Evolutionary conservation across 2,113 vertebrate genomes (phyloP).

Genomic region (Podiceps cristatus): DNA sequence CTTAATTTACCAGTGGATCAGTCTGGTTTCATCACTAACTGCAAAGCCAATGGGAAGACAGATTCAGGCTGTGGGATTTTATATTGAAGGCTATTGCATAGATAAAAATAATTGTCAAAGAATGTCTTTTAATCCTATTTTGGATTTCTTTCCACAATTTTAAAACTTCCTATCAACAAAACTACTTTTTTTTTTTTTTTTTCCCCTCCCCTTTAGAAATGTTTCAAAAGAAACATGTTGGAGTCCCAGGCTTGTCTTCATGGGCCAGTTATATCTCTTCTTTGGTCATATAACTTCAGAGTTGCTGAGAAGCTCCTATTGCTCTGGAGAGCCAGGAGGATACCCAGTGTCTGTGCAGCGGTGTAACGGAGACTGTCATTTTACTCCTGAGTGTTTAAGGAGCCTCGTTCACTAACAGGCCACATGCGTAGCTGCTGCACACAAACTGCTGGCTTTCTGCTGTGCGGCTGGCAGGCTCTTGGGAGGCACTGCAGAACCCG

Average conservation of each 20-base stretch:
- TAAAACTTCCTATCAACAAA: neutral
- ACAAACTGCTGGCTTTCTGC: neutral
- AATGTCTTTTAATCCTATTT: neutral
- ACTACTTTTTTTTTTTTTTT: neutral
- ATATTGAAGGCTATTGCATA: neutral
- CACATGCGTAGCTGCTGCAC: neutral
- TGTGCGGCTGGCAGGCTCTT: constrained; percentile 14
- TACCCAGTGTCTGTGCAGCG: neutral
- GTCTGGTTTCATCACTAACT: neutral
- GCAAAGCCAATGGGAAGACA: neutral
- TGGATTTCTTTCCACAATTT: neutral
- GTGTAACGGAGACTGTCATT: neutral
- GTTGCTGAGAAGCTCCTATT: neutral
- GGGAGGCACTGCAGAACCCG: neutral
- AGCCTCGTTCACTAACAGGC: neutral
- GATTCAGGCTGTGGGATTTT: neutral
- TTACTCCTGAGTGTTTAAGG: neutral
- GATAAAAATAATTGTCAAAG: neutral
- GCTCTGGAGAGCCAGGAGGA: neutral
- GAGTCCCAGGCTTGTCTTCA: accelerated
- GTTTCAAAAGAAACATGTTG: neutral
- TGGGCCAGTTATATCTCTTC: neutral
- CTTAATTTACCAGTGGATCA: neutral
- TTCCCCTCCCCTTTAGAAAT: neutral
- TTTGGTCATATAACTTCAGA: neutral